Conservation (phyloP, 2,113 vertebrate genomes). For the Pseudolaguvia tuberculata region DNA sequence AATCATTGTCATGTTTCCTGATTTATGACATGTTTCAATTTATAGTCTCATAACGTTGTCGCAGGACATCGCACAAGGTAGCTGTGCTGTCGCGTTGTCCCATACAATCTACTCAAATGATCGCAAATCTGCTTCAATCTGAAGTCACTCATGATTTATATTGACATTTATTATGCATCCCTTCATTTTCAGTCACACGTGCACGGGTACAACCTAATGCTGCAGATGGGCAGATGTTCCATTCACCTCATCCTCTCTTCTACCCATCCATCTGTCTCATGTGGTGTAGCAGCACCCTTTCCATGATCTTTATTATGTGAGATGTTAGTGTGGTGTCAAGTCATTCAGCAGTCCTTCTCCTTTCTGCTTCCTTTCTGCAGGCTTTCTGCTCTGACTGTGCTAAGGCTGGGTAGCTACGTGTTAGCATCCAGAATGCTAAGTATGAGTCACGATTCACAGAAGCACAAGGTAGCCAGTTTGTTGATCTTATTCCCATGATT, state of each 20-base stretch:
- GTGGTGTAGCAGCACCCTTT: too few relatives aligned
- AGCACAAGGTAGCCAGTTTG: too few relatives aligned
- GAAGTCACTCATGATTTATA: constrained; percentile 19
- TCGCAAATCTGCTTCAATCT: not conserved
- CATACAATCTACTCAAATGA: not conserved
- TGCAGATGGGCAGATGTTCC: constrained; percentile 39
- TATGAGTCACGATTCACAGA: too few relatives aligned
- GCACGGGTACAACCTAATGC: constrained; percentile 11
- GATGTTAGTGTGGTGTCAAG: too few relatives aligned
- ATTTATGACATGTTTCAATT: constrained; percentile 10
- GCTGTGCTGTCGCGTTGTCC: not conserved
- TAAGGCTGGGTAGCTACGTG: too few relatives aligned
- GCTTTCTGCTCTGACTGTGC: too few relatives aligned
- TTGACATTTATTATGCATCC: constrained; percentile 26
- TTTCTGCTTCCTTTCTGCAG: too few relatives aligned
- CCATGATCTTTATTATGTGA: too few relatives aligned
- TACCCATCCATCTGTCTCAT: constrained; percentile 45
- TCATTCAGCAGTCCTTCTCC: too few relatives aligned
- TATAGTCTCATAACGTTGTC: not conserved
- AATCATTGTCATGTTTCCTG: not conserved
- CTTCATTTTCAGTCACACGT: constrained; percentile 9
- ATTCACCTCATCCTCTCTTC: constrained; percentile 33
- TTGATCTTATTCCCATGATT: too few relatives aligned
- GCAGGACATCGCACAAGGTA: not conserved
- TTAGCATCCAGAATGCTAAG: too few relatives aligned